Percentiles rank a stretch among this genome's conserved stretches.
phyloP scores from a whole-genome alignment of 2,888 invertebrate genomes.

The Drosophila kambysellisi region DNA sequence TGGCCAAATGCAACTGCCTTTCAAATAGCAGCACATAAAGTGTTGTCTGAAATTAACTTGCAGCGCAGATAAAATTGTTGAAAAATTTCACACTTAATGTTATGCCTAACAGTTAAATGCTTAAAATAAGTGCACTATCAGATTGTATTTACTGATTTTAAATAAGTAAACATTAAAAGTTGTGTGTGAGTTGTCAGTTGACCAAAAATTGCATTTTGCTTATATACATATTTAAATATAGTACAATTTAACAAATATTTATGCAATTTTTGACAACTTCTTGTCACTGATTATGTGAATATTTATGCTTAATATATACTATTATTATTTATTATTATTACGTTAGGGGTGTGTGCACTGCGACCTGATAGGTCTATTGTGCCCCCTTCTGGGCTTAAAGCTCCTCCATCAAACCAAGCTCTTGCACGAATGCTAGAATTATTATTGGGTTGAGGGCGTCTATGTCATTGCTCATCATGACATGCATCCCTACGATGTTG shows the following conservation, averaged over 20 bases:
- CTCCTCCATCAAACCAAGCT: too few relatives aligned
- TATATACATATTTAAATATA: too few relatives aligned
- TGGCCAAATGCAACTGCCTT: slow-evolving; percentile 49
- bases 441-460: too few relatives aligned
- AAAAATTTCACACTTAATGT: slow-evolving; percentile 42
- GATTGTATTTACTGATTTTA: slow-evolving; percentile 9
- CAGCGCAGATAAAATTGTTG: slow-evolving; percentile 48
- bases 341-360: too few relatives aligned
- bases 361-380: too few relatives aligned
- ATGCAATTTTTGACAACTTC: too few relatives aligned
- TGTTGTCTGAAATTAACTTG: slow-evolving; percentile 68
- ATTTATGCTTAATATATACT: not conserved
- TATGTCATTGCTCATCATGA: too few relatives aligned
- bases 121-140: slow-evolving; percentile 1
- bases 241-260: not conserved
- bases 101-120: slow-evolving; percentile 14
- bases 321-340: too few relatives aligned
- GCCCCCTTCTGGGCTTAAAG: too few relatives aligned
- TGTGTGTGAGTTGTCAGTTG: not conserved
- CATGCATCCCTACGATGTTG: too few relatives aligned
- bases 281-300: not conserved
- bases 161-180: not conserved
- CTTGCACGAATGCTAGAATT: too few relatives aligned
- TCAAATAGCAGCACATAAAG: slow-evolving; percentile 64
- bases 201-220: not conserved